Percentiles rank a stretch among this genome's conserved stretches.
Evolutionary conservation across 1,140 invertebrate genomes (phyloP).

Genomic region (Plutomurus gul): DNA sequence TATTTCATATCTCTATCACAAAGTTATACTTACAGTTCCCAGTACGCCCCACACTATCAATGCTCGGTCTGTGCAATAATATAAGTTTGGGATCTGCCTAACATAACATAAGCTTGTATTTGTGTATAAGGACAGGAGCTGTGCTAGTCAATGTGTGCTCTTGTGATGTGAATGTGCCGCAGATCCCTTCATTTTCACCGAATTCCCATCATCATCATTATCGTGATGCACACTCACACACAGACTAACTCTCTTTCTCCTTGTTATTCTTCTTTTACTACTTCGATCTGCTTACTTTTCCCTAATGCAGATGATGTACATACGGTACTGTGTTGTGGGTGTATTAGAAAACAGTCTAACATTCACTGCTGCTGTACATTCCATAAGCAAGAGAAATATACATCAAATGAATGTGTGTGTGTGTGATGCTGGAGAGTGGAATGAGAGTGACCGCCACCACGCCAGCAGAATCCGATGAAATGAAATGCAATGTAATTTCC

Average conservation of each 20-base stretch:
- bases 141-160: too few relatives aligned
- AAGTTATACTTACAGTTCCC: conserved; percentile 25
- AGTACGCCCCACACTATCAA: too few relatives aligned
- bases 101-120: too few relatives aligned
- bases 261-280: not conserved
- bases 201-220: conserved; percentile 41
- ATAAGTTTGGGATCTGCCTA: too few relatives aligned
- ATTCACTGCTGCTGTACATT: not conserved
- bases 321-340: not conserved
- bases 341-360: not conserved
- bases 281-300: too few relatives aligned
- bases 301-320: too few relatives aligned
- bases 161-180: conserved; percentile 1
- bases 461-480: not conserved
- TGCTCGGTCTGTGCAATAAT: too few relatives aligned
- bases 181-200: conserved; percentile 47
- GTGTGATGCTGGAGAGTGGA: not conserved
- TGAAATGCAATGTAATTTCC: conserved; percentile 13
- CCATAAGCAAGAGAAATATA: not conserved
- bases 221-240: not conserved
- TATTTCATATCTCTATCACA: not conserved
- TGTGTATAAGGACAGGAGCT: too few relatives aligned
- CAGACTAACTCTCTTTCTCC: not conserved
- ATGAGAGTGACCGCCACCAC: not conserved
- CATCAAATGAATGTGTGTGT: not conserved